phyloP scores from a whole-genome alignment of 2,888 invertebrate species.

The Listrodromus nycthemerus region DNA sequence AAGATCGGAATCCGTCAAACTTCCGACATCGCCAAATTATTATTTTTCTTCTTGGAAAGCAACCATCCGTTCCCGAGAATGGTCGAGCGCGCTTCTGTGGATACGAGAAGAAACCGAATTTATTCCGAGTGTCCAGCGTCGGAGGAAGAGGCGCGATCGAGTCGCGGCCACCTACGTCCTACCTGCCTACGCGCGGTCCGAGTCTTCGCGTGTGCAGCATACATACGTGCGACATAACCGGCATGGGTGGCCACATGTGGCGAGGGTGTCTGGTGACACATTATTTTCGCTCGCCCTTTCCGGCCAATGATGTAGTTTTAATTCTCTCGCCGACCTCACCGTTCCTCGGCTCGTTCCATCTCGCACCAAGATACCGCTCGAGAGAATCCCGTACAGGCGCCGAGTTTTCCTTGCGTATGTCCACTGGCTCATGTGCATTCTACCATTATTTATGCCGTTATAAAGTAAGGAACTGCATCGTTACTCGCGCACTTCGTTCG shows the following conservation, averaged over 20 bases:
- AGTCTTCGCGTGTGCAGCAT: constrained; percentile 37
- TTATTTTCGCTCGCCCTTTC: constrained; percentile 76
- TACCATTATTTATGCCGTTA: constrained; percentile 58
- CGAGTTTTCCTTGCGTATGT: constrained; percentile 52
- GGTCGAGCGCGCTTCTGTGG: background rate
- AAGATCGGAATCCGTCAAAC: background rate
- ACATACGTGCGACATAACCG: constrained; percentile 55
- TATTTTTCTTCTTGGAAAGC: background rate
- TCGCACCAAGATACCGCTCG: constrained; percentile 15
- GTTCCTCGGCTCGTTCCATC: constrained; percentile 26
- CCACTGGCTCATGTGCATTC: constrained; percentile 24
- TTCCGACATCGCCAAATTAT: constrained; percentile 37
- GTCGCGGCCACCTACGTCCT: constrained; percentile 67
- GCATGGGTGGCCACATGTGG: constrained; percentile 77
- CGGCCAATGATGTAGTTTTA: constrained; percentile 69
- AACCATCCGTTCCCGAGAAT: background rate
- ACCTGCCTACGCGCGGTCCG: constrained; percentile 68
- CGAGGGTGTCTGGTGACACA: constrained; percentile 79
- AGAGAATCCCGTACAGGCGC: constrained; percentile 36
- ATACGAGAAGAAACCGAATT: constrained; percentile 31
- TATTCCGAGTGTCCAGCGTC: constrained; percentile 42
- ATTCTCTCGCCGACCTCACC: constrained; percentile 61
- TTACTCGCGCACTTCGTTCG: constrained; percentile 48
- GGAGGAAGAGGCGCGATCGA: constrained; percentile 58
- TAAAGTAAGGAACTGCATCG: constrained; percentile 49